Evolutionary conservation across 1,140 invertebrate species (phyloP).

Genomic region (Scaptodrosophila lebanonensis): DNA sequence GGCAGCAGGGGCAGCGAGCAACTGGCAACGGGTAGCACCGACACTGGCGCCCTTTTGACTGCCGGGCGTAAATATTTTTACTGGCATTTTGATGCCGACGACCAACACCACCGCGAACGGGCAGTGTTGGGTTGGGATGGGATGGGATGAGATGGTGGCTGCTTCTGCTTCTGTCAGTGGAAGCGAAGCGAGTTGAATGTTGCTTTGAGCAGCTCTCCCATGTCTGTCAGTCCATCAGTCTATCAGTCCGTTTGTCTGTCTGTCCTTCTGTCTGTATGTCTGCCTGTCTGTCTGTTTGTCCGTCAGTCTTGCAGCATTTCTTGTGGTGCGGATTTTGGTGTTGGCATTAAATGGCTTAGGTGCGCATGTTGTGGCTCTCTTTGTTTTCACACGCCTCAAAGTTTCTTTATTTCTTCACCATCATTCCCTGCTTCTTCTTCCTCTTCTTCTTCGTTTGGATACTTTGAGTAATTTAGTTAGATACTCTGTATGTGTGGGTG

Average conservation of each 20-base stretch:
- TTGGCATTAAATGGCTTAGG: constrained; percentile 53
- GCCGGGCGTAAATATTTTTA: no score
- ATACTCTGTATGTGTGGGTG: constrained; percentile 39
- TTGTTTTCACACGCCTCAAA: constrained; percentile 52
- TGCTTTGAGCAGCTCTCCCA: no score
- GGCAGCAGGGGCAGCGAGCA: no score
- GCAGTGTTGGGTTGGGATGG: no score
- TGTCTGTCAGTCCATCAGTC: constrained; percentile 1
- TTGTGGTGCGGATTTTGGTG: constrained; percentile 4
- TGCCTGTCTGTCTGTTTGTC: constrained; percentile 22
- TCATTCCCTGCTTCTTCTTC: neutral
- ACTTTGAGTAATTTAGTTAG: constrained; percentile 5
- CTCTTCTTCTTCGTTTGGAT: neutral
- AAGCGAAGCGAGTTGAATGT: no score
- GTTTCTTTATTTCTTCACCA: neutral
- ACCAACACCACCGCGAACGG: no score
- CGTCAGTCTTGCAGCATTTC: neutral
- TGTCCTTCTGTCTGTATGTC: constrained; percentile 13
- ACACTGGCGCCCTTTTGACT: constrained; percentile 60
- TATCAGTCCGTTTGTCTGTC: constrained; percentile 12
- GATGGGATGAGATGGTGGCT: no score
- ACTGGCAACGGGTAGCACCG: no score
- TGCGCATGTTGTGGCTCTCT: constrained; percentile 38
- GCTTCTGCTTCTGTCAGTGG: no score
- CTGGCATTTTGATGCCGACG: no score